Evolutionary conservation across 2,113 vertebrate species (phyloP).

Genomic region (Cyanoderma ruficeps): DNA sequence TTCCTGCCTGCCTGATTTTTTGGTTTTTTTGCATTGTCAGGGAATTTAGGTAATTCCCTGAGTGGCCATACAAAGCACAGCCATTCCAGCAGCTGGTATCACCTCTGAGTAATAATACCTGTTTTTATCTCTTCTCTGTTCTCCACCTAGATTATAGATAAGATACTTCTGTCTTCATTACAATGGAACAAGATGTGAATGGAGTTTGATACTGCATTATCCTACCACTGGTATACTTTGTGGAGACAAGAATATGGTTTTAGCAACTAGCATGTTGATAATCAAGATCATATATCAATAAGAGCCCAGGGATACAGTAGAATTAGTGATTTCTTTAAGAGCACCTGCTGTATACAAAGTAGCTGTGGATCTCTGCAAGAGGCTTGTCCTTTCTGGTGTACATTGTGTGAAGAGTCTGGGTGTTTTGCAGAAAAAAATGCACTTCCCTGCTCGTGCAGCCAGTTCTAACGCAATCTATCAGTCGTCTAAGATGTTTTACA

Average conservation of each 20-base stretch:
- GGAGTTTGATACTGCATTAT: background rate
- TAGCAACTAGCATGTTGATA: background rate
- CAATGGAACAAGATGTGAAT: background rate
- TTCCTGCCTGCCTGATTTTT: background rate
- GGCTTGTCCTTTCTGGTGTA: background rate
- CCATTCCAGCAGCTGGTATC: background rate
- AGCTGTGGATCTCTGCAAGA: background rate
- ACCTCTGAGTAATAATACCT: background rate
- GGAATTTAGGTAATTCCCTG: background rate
- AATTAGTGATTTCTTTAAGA: background rate
- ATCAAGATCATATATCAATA: background rate
- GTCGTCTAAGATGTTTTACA: background rate
- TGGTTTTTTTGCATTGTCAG: background rate
- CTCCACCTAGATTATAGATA: background rate
- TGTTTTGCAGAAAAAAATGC: background rate
- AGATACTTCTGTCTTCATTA: background rate
- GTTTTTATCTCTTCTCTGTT: background rate
- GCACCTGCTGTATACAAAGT: background rate
- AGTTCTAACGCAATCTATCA: background rate
- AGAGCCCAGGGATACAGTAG: background rate
- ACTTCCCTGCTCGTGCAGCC: background rate
- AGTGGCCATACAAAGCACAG: background rate
- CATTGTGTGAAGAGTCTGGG: background rate
- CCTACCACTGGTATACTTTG: background rate
- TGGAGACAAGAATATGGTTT: background rate